phyloP scores from a whole-genome alignment of 2,888 invertebrate species.

The Hydriomena furcata region DNA sequence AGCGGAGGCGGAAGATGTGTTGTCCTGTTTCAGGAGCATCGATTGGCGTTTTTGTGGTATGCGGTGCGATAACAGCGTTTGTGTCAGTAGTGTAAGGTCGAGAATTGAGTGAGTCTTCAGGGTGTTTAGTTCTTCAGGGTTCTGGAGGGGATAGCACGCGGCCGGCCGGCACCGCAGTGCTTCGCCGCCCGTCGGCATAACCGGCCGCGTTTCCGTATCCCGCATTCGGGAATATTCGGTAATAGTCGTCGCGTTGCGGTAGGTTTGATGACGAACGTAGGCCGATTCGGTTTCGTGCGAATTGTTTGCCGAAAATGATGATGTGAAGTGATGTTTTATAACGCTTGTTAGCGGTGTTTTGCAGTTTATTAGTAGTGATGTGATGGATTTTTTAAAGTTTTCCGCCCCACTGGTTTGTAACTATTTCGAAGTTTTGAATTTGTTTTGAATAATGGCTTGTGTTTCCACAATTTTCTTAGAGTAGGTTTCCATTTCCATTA shows the following conservation, averaged over 20 bases:
- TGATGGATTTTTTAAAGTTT: slow-evolving; percentile 46
- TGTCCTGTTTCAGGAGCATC: slow-evolving; percentile 79
- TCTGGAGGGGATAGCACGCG: slow-evolving; percentile 62
- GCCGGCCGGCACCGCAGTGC: slow-evolving; percentile 74
- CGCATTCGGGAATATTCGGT: slow-evolving; percentile 48
- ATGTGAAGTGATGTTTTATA: slow-evolving; percentile 42
- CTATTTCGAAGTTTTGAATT: slow-evolving; percentile 23
- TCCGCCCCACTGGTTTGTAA: slow-evolving; percentile 49
- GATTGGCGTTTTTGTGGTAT: slow-evolving; percentile 62
- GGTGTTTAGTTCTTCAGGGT: slow-evolving; percentile 57
- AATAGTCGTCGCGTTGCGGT: slow-evolving; percentile 68
- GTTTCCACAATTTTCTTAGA: slow-evolving; percentile 24
- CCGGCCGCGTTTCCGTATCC: slow-evolving; percentile 53
- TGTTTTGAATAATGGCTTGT: slow-evolving; percentile 24
- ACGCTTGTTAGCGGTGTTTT: slow-evolving; percentile 33
- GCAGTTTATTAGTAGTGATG: slow-evolving; percentile 41
- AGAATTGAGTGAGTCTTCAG: slow-evolving; percentile 46
- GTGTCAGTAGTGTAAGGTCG: slow-evolving; percentile 42
- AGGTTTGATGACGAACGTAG: slow-evolving; percentile 53
- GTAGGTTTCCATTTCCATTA: background rate
- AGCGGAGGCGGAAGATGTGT: slow-evolving; percentile 76
- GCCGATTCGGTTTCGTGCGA: slow-evolving; percentile 42
- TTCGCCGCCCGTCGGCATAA: slow-evolving; percentile 71
- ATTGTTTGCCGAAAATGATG: slow-evolving; percentile 47
- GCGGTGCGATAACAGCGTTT: slow-evolving; percentile 41